These are phyloP conservation scores for Bos taurus DNA, from an alignment of 2,113 vertebrate species.

Conservation along the genomic window ARS-UCD2.0 NC_037331.1:100974501-100975000, in stretches of 20 bases:
- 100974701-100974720: background rate
- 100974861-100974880: background rate
- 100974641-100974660: background rate
- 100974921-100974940: background rate
- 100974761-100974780: background rate
- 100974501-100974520: background rate
- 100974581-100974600: background rate
- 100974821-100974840: conserved; percentile 3
- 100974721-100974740: background rate
- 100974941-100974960: background rate
- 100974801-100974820: background rate
- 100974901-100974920: background rate
- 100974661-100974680: background rate
- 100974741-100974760: background rate
- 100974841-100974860: background rate
- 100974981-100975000: background rate
- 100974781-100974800: background rate
- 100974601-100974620: background rate
- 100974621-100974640: background rate
- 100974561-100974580: background rate
- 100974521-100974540: background rate
- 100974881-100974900: background rate
- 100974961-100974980: background rate
- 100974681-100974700: background rate
- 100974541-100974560: background rate